phyloP scores from a whole-genome alignment of 2,113 vertebrate species.

The Hydropotes inermis region DNA sequence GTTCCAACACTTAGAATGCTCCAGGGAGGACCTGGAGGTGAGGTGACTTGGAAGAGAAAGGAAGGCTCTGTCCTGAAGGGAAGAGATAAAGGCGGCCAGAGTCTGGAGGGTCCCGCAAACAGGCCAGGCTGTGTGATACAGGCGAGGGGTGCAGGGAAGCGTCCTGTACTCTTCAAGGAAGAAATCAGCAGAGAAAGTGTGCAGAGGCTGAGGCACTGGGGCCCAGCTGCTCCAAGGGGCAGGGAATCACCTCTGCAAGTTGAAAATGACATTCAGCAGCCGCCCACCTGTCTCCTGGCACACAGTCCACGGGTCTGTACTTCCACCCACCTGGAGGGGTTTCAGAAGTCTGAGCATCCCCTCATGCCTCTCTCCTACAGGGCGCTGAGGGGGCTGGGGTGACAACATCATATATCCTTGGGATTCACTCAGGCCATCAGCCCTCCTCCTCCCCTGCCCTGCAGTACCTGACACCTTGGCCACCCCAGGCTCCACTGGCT shows the following conservation, averaged over 20 bases:
- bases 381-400: background rate
- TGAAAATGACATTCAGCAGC: background rate
- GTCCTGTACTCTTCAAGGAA: background rate
- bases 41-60: background rate
- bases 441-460: background rate
- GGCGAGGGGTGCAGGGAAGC: background rate
- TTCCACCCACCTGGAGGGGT: background rate
- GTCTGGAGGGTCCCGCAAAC: background rate
- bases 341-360: accelerated
- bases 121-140: background rate
- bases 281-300: accelerated
- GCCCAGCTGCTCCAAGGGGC: background rate
- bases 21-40: background rate
- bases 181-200: no score
- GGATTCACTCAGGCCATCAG: background rate
- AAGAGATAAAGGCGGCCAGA: background rate
- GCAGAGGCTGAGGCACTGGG: background rate
- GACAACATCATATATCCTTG: background rate
- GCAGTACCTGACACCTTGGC: background rate
- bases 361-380: background rate
- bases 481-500: background rate
- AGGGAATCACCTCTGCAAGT: background rate
- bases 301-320: background rate
- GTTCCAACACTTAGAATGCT: background rate
- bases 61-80: background rate